These are phyloP conservation scores for Netelia fuscicornis DNA, from an alignment of 2,888 invertebrate species.

Conservation along the genomic window DNA sequence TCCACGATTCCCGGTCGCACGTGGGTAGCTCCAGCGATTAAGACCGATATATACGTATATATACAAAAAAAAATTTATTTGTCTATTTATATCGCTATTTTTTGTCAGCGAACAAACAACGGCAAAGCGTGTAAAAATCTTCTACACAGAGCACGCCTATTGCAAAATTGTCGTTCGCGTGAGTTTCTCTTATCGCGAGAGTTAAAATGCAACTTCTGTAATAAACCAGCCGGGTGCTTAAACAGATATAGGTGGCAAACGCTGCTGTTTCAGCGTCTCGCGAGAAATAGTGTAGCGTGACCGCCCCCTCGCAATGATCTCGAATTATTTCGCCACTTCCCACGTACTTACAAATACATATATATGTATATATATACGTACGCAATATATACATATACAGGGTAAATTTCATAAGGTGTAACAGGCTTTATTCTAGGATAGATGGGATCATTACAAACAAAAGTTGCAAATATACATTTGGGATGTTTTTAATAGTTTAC, in stretches of 20 bases:
- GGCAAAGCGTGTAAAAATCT: not conserved
- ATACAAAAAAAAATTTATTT: conserved; percentile 2
- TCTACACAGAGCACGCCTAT: conserved; percentile 6
- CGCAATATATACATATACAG: not conserved
- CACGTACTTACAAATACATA: conserved; percentile 35
- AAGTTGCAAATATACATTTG: no score
- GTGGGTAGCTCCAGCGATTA: conserved; percentile 52
- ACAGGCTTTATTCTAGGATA: no score
- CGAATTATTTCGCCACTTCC: conserved; percentile 55
- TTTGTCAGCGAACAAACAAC: conserved; percentile 20
- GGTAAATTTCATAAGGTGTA: no score
- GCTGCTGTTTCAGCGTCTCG: conserved; percentile 12
- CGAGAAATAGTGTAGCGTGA: conserved; percentile 52
- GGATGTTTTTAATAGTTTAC: no score
- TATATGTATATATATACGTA: not conserved
- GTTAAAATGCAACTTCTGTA: conserved; percentile 45
- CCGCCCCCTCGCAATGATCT: conserved; percentile 47
- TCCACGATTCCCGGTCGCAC: conserved; percentile 19
- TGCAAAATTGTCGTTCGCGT: conserved; percentile 25
- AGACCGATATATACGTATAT: conserved; percentile 10
- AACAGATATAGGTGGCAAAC: not conserved
- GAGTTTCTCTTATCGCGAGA: conserved; percentile 44
- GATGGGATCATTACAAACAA: no score
- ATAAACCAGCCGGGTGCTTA: conserved; percentile 37
- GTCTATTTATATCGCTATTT: conserved; percentile 55